Percentiles rank a stretch among this genome's conserved stretches.
phyloP scores from a whole-genome alignment of 2,113 vertebrate genomes.

The Axis porcinus region DNA sequence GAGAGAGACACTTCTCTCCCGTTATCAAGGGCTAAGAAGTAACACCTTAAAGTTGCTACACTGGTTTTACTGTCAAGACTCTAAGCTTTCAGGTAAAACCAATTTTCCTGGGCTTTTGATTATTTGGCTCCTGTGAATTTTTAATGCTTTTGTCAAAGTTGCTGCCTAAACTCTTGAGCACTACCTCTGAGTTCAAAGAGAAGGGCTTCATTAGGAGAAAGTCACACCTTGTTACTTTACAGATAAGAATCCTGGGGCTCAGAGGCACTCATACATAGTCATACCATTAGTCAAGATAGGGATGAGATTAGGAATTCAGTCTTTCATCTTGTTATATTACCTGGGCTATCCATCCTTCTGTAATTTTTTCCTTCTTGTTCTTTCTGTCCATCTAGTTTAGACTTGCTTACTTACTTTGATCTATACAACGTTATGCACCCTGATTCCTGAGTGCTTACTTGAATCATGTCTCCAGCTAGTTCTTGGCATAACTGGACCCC shows the following conservation, averaged over 20 bases:
- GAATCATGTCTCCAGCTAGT: neutral
- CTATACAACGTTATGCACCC: neutral
- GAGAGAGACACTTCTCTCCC: neutral
- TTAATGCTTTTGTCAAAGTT: neutral
- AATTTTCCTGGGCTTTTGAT: neutral
- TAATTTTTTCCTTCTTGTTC: neutral
- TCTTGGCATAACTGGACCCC: neutral
- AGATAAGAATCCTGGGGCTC: neutral
- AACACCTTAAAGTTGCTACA: neutral
- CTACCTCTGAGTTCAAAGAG: neutral
- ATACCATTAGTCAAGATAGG: neutral
- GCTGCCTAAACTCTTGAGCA: neutral
- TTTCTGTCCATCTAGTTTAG: neutral
- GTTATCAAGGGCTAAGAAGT: neutral
- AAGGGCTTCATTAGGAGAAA: neutral
- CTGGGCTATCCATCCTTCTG: neutral
- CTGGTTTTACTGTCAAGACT: neutral
- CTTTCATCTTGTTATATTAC: neutral
- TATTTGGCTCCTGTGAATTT: neutral
- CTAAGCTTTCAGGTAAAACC: neutral
- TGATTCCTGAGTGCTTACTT: neutral
- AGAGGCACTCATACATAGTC: neutral
- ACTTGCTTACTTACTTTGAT: neutral
- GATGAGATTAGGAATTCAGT: neutral
- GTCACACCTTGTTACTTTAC: neutral